Base-by-base conservation (phyloP, 2,888 invertebrate species). In the Watsonalla binaria region DNA sequence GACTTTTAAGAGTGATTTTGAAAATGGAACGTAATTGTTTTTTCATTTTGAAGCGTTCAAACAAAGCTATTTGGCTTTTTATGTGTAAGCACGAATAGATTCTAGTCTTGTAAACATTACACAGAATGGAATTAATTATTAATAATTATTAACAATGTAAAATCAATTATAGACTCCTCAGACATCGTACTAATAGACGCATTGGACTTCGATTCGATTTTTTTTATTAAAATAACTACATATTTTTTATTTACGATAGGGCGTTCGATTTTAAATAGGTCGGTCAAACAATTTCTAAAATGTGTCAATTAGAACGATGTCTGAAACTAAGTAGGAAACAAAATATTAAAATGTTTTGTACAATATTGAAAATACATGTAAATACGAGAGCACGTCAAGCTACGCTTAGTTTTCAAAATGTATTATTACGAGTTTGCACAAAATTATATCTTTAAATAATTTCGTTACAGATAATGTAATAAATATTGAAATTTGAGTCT, bases 301-400 rank as follows among this genome's bases (percentile, higher is more conserved):
- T 52, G 46, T 50, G 46, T 42, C 14, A 45, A 13, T 45, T 47
- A 46, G 13, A 53, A 51, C 14, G 14, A 48, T 53, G 54, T 55
- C 52, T 50, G 55, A 52, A 54, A 67, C 59, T 82, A 80, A 80
- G 79, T 83, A 83, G 83, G 60, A 73, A 80, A 74, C 74, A 73
- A 83, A 81, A 81, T 79, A 77, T 82, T 68, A 72, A 69, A 78
- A 82, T 84, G 80, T 86, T 87, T 87, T 86, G 82, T 87, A 86
- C 75, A 74, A 80, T 77, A 77, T 66, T 72, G 62, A 60, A 65
- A 55, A 67, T 64, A 65, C 58, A 63, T 58, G 60, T 70, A 67
- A 65, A 62, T 61, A 58, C 57, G 59, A 56, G 62, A 70, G 70
- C 76, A 81, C 82, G 70, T 67, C 68, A 69, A 63, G 79, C 81